phyloP scores from a whole-genome alignment of 2,888 invertebrate species.

The Drosophila picticornis region DNA sequence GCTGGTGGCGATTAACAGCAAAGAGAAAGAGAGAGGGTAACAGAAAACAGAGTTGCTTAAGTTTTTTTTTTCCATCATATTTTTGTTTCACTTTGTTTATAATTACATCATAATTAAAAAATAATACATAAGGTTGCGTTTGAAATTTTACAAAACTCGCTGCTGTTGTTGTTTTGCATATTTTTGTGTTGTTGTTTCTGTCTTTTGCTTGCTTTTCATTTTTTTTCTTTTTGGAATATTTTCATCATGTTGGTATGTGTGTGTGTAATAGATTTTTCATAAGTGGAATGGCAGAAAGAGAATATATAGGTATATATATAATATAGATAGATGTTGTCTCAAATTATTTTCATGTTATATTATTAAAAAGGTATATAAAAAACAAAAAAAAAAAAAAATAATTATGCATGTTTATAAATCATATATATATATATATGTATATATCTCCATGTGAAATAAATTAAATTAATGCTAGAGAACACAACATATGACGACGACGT shows the following conservation, averaged over 20 bases:
- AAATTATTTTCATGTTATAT: conserved; percentile 65
- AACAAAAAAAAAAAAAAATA: conserved; percentile 46
- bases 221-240: conserved; percentile 44
- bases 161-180: conserved; percentile 60
- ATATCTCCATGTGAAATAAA: conserved; percentile 77
- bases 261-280: conserved; percentile 25
- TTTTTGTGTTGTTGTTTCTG: conserved; percentile 45
- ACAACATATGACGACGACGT: conserved; percentile 67
- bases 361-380: conserved; percentile 72
- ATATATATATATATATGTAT: conserved; percentile 31
- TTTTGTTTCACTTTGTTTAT: conserved; percentile 83
- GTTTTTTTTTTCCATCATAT: conserved; percentile 72
- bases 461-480: conserved; percentile 79
- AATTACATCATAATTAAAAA: conserved; percentile 85
- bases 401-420: conserved; percentile 54
- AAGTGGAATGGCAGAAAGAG: conserved; percentile 71
- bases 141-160: conserved; percentile 78
- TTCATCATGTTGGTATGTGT: conserved; percentile 26
- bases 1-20: conserved; percentile 15
- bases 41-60: conserved; percentile 63
- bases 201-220: conserved; percentile 35
- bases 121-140: conserved; percentile 84
- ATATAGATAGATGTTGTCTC: conserved; percentile 43
- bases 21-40: conserved; percentile 24
- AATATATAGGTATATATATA: conserved; percentile 46